Conservation (phyloP, 1,140 invertebrate species). For the Calliphora vicina region DNA sequence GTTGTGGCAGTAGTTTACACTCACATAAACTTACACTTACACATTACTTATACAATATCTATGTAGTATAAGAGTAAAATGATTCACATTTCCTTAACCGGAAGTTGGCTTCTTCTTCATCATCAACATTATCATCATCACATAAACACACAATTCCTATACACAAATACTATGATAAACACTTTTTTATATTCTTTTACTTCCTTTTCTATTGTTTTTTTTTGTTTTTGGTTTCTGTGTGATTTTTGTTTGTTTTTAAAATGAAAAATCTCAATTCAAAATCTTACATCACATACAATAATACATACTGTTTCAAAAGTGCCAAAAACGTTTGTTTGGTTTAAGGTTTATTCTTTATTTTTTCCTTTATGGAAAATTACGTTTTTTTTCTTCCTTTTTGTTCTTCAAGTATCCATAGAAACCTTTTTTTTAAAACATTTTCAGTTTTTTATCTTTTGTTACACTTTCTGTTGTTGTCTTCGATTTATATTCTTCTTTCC, state of each 20-base stretch:
- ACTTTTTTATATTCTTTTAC: neutral
- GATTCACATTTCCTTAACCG: neutral
- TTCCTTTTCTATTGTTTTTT: neutral
- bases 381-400: neutral
- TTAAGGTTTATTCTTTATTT: constrained; percentile 3
- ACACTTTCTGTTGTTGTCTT: neutral
- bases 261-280: neutral
- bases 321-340: neutral
- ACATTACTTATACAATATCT: neutral
- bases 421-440: neutral
- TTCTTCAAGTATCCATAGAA: neutral
- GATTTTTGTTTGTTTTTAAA: neutral
- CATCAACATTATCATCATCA: neutral
- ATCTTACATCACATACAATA: neutral
- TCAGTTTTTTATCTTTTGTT: neutral
- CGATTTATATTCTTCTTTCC: neutral
- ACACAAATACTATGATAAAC: neutral
- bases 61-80: neutral
- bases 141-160: neutral
- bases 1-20: neutral
- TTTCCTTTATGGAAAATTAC: neutral
- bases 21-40: too few relatives aligned
- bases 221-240: neutral
- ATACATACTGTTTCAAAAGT: neutral
- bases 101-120: neutral